phyloP scores from a whole-genome alignment of 2,888 invertebrate genomes.

The Diarsia mendica region DNA sequence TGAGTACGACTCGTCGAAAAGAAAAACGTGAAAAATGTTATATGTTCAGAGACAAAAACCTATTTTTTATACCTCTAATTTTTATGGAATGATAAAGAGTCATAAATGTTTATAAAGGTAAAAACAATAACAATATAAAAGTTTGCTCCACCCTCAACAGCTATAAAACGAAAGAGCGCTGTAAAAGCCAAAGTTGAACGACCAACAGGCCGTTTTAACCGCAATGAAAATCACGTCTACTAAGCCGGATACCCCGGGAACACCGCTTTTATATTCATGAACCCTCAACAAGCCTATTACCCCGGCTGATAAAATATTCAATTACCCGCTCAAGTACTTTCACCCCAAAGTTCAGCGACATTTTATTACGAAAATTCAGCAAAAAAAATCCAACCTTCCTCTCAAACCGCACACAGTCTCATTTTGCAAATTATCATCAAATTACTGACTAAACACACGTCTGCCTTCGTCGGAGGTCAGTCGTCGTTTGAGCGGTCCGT shows the following conservation, averaged over 20 bases:
- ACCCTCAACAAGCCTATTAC: slow-evolving; percentile 64
- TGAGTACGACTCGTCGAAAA: too few species aligned
- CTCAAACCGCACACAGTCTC: slow-evolving; percentile 67
- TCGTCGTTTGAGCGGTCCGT: slow-evolving; percentile 75
- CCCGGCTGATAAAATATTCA: slow-evolving; percentile 80
- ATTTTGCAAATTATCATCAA: slow-evolving; percentile 79
- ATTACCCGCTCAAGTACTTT: slow-evolving; percentile 78
- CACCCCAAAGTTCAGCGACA: slow-evolving; percentile 78
- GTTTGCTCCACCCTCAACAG: slow-evolving; percentile 18
- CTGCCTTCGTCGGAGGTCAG: slow-evolving; percentile 73
- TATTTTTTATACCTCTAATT: background rate
- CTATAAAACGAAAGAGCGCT: slow-evolving; percentile 40
- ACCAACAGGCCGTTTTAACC: slow-evolving; percentile 41
- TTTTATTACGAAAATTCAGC: slow-evolving; percentile 70
- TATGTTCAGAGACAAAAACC: slow-evolving; percentile 37
- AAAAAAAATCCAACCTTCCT: slow-evolving; percentile 59
- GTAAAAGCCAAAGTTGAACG: slow-evolving; percentile 55
- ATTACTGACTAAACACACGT: slow-evolving; percentile 82
- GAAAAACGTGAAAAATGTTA: background rate
- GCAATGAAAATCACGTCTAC: slow-evolving; percentile 57
- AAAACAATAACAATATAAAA: slow-evolving; percentile 26
- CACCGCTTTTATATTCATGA: slow-evolving; percentile 79
- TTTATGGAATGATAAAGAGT: background rate
- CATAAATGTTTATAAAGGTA: background rate
- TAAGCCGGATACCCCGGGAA: slow-evolving; percentile 46